Evolutionary conservation across 2,113 vertebrate species (phyloP).

Genomic region (Ammospiza nelsoni): DNA sequence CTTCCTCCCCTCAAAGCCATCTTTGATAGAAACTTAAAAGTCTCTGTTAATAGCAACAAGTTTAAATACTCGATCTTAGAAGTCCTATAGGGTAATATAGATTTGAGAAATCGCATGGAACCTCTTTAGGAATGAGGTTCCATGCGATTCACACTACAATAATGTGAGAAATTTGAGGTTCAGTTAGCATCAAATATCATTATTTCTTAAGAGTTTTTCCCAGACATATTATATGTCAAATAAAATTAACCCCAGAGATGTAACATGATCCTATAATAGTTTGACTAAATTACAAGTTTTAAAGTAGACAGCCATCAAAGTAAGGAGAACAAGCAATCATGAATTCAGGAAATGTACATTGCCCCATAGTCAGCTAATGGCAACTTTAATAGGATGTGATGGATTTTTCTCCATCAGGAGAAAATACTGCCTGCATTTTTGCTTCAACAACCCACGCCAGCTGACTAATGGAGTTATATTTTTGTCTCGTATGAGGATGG

Average conservation of each 20-base stretch:
- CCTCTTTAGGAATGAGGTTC: neutral
- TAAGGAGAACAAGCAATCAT: conserved; percentile 24
- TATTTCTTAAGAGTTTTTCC: conserved; percentile 36
- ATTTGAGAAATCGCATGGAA: neutral
- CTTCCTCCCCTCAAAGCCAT: accelerated
- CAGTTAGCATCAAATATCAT: neutral
- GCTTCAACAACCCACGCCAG: conserved; percentile 65
- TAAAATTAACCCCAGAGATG: conserved; percentile 50
- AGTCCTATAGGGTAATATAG: neutral
- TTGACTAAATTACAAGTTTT: conserved; percentile 63
- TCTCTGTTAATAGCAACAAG: neutral
- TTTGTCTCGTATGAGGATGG: conserved; percentile 45
- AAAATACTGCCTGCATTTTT: conserved; percentile 71
- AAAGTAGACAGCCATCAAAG: conserved; percentile 54
- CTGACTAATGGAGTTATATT: conserved; percentile 75
- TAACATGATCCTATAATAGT: conserved; percentile 46
- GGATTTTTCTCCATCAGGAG: conserved; percentile 59
- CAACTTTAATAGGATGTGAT: conserved; percentile 67
- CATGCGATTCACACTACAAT: neutral
- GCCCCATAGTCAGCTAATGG: conserved; percentile 55
- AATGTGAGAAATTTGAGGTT: conserved; percentile 40
- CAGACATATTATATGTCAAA: conserved; percentile 29
- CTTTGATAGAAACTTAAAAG: neutral
- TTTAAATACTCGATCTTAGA: neutral
- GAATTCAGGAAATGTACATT: conserved; percentile 57